These are phyloP conservation scores for Doryteuthis pealeii DNA, from an alignment of 1,140 invertebrate species.

Conservation along the genomic window DNA sequence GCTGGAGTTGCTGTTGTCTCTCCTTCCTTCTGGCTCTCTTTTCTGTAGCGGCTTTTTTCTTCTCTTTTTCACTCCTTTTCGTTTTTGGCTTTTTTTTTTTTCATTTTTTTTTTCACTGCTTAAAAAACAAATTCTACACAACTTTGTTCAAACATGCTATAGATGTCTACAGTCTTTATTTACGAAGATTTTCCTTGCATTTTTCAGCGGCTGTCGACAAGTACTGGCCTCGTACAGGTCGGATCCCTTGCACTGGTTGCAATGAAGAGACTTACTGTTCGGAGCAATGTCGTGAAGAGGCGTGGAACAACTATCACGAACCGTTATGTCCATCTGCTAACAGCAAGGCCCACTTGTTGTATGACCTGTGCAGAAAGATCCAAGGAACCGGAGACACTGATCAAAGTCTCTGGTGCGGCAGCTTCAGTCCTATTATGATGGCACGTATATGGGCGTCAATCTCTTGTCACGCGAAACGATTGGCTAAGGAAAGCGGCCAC, in stretches of 20 bases:
- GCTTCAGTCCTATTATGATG: slow-evolving; percentile 41
- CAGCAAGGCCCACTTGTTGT: slow-evolving; percentile 24
- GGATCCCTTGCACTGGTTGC: slow-evolving; percentile 30
- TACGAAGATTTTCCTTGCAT: too few species aligned
- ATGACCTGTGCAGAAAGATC: slow-evolving; percentile 35
- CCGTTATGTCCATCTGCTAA: slow-evolving; percentile 36
- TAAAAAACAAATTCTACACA: neutral
- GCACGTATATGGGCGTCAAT: slow-evolving; percentile 42
- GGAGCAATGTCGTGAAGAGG: slow-evolving; percentile 31
- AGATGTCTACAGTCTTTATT: too few species aligned
- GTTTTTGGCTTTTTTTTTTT: neutral
- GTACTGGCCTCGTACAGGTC: slow-evolving; percentile 31
- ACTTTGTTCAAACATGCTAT: neutral
- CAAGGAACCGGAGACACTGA: slow-evolving; percentile 15
- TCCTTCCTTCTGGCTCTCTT: too few species aligned
- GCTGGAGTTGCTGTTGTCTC: too few species aligned
- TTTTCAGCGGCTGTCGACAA: slow-evolving; percentile 25
- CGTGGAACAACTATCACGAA: slow-evolving; percentile 39
- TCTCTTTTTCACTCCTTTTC: too few species aligned
- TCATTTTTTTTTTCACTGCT: neutral
- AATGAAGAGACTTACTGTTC: slow-evolving; percentile 38
- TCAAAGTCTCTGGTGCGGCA: slow-evolving; percentile 39
- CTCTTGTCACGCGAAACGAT: slow-evolving; percentile 28
- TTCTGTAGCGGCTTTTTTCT: too few species aligned
- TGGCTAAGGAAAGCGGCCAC: slow-evolving; percentile 25